These are phyloP conservation scores for Diceros bicornis DNA, from an alignment of 2,797 vertebrate genomes.

Conservation along the genomic window DNA sequence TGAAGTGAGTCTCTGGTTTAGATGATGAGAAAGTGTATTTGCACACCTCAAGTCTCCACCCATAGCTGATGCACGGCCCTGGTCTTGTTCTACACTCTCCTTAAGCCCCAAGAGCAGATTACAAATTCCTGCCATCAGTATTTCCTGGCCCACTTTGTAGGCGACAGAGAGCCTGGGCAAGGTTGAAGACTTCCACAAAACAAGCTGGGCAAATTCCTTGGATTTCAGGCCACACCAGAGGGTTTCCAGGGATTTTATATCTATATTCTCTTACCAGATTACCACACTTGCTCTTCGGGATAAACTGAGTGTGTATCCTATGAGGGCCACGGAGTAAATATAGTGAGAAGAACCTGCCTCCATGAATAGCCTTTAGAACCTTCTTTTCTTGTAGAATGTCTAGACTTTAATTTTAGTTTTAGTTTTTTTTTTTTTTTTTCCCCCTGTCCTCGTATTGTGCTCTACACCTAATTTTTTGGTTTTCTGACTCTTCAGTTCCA, in stretches of 20 bases:
- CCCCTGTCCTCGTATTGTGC: not conserved
- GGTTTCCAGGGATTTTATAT: slow-evolving; percentile 1
- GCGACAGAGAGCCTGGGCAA: not conserved
- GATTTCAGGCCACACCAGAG: not conserved
- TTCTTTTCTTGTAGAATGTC: not conserved
- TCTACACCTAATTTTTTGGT: slow-evolving; percentile 14
- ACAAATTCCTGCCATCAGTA: not conserved
- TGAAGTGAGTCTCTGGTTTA: not conserved
- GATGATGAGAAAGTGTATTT: not conserved
- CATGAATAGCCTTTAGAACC: not conserved
- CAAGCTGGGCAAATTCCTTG: not conserved
- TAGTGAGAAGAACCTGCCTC: not conserved
- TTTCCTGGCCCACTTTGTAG: not conserved
- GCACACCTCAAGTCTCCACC: not conserved
- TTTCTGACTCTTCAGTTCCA: slow-evolving; percentile 31
- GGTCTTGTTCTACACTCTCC: not conserved
- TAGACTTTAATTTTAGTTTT: slow-evolving; percentile 32
- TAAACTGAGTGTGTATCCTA: not conserved
- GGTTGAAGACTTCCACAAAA: not conserved
- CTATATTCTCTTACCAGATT: slow-evolving; percentile 59
- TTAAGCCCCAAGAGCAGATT: not conserved
- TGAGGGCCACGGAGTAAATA: not conserved
- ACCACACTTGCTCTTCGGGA: not conserved
- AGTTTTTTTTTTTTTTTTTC: not conserved
- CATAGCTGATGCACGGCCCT: not conserved